Evolutionary conservation across 2,797 vertebrate species (phyloP).

Genomic region (Urocyon cinereoargenteus): DNA sequence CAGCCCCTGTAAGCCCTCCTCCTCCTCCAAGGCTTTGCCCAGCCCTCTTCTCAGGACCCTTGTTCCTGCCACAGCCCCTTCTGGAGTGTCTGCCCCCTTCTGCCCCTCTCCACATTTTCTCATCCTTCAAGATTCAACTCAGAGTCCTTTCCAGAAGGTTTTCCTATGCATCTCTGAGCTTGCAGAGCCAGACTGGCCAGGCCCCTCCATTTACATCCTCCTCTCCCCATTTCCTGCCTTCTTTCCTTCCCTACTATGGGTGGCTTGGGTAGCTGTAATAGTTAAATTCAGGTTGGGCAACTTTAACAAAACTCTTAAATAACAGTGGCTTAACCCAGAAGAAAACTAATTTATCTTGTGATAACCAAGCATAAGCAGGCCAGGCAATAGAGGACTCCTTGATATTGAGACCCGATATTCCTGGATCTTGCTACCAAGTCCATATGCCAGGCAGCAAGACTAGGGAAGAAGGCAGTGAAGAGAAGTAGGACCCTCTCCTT

Average conservation of each 20-base stretch:
- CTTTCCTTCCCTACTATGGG: neutral
- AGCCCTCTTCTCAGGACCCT: neutral
- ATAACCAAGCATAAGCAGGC: neutral
- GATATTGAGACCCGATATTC: neutral
- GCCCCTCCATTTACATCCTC: neutral
- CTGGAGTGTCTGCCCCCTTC: too few relatives aligned
- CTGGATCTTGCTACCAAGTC: neutral
- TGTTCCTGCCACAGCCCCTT: neutral
- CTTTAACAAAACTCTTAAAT: neutral
- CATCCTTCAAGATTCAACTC: neutral
- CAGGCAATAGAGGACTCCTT: neutral
- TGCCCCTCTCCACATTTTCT: neutral
- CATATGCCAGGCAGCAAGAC: neutral
- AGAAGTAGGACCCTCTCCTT: neutral
- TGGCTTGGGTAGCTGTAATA: neutral
- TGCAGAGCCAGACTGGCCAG: neutral
- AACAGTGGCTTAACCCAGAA: slow-evolving; percentile 4
- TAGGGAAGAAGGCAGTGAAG: neutral
- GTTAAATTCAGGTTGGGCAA: neutral
- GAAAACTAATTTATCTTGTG: neutral
- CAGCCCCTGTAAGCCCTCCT: neutral
- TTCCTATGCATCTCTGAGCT: neutral
- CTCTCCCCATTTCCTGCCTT: neutral
- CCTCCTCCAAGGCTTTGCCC: neutral
- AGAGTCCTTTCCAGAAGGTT: neutral